Conservation (phyloP, 2,113 vertebrate species). For the Martes martes region DNA sequence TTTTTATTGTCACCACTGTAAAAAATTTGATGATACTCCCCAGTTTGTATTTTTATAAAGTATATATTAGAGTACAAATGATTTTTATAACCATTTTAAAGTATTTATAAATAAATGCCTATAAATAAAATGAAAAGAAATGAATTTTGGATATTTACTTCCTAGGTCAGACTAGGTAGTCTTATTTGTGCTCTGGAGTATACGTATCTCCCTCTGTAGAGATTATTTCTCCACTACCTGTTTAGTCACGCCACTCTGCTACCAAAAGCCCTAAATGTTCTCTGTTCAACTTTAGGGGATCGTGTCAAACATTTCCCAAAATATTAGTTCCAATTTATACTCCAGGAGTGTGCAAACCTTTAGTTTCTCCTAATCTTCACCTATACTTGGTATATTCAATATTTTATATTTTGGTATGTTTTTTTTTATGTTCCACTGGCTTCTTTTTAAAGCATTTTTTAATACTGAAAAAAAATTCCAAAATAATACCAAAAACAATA, state of each 20-base stretch:
- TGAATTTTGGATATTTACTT: background rate
- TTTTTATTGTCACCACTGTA: background rate
- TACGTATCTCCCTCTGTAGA: background rate
- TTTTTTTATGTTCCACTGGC: background rate
- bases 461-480: slow-evolving; percentile 7
- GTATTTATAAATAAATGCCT: background rate
- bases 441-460: background rate
- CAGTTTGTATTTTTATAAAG: background rate
- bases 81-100: background rate
- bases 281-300: background rate
- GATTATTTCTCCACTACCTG: background rate
- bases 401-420: background rate
- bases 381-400: background rate
- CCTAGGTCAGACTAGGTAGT: background rate
- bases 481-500: background rate
- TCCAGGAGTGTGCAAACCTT: background rate
- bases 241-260: background rate
- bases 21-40: background rate
- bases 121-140: slow-evolving; percentile 1
- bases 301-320: background rate
- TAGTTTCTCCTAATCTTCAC: background rate
- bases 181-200: background rate
- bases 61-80: background rate
- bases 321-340: background rate
- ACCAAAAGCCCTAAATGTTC: background rate